phyloP scores from a whole-genome alignment of 2,888 invertebrate species.

The Drosophila mulleri region DNA sequence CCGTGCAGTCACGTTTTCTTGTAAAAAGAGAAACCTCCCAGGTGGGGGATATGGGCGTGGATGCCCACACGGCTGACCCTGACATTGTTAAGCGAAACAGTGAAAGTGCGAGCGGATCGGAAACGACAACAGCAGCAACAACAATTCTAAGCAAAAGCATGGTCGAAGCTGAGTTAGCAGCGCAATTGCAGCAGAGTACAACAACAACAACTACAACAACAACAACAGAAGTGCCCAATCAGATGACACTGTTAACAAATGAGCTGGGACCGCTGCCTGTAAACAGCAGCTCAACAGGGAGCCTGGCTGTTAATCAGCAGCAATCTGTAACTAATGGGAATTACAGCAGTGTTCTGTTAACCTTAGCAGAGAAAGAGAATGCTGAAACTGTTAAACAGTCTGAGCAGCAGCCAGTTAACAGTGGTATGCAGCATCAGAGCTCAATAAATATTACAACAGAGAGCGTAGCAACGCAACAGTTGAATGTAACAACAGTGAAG shows the following conservation, averaged over 20 bases:
- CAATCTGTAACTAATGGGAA: not conserved
- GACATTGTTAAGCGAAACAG: slow-evolving; percentile 60
- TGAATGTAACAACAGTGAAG: not conserved
- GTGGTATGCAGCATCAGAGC: not conserved
- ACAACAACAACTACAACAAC: slow-evolving; percentile 18
- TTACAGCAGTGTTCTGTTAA: not conserved
- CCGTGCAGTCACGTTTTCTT: slow-evolving; percentile 69
- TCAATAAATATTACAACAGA: slow-evolving; percentile 1
- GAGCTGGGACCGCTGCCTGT: not conserved
- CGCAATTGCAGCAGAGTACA: not conserved
- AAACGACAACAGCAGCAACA: slow-evolving; percentile 7
- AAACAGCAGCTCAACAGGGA: not conserved
- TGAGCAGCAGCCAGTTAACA: not conserved
- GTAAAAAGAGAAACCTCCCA: slow-evolving; percentile 69
- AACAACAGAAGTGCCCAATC: slow-evolving; percentile 17
- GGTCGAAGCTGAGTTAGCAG: slow-evolving; percentile 9
- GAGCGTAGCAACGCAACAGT: not conserved
- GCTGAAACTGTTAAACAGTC: not conserved
- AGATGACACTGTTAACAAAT: slow-evolving; percentile 7
- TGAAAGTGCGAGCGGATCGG: slow-evolving; percentile 53
- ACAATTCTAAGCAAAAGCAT: not conserved
- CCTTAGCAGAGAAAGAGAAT: not conserved
- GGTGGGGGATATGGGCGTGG: slow-evolving; percentile 36
- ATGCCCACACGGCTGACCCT: slow-evolving; percentile 63
- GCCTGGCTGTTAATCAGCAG: not conserved